Evolutionary conservation across 92 coral and sea anemone species (phyloP), one percentile per base, ranked within the genome.

Genomic region (Siderastrea siderea): DNA sequence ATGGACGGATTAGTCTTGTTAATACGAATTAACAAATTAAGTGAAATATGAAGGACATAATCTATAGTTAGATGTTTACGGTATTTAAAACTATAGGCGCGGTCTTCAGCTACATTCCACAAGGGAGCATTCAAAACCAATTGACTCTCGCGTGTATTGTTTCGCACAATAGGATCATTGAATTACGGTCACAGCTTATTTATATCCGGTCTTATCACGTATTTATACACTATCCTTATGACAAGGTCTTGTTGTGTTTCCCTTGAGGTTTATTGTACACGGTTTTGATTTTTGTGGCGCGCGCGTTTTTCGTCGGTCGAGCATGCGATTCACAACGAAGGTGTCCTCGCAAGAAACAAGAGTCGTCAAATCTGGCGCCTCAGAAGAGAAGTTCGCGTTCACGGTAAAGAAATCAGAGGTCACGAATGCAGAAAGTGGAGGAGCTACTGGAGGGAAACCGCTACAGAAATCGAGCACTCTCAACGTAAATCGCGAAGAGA

Each of bases 401-500:
- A 66, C 83, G 26, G 81, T 83, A 3, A 89, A 89, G 73, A 89
- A 89, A 68, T 64, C 89, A 0, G 92, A 82, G 47, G 76, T 55
- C 47, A 38, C 77, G n/a, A 59, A 61, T 63, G 81, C 77, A 7
- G 81, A 68, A 15, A 49, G 51, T 52, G 89, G 74, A 17, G 89
- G 84, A 1, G 80, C 83, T 43, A 54, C 87, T 10, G 86, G 84
- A 15, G 88, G 83, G 13, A 57, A 77, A 38, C 72, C 77, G 47
- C 50, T 75, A 5, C 91, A 87, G 3, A 94, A 92, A 74, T 94
- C 97, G 0, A 92, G 93, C 43, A 82, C 89, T 6, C 92, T 94
- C 5, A 94, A 87, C 84, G 90, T 96, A 57, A 90, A 95, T 38
- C 94, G 84, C 67, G 96, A 96, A 70, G 80, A 64, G 46, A 91